Base-by-base conservation (phyloP, 2,888 invertebrate species). In the Diogma glabrata region DNA sequence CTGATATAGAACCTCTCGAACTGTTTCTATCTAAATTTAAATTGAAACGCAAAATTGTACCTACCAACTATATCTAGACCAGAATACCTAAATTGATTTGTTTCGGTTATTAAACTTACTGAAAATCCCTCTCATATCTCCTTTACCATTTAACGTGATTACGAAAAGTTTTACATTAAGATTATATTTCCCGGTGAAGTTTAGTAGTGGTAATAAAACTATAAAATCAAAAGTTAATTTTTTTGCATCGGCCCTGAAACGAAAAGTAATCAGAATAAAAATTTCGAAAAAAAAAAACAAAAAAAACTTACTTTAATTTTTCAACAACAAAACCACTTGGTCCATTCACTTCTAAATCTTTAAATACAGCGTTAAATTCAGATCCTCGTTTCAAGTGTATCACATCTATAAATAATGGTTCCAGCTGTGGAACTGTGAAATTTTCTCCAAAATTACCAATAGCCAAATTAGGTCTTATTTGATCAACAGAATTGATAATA, bases 311-410 rank as follows among this genome's bases (percentile, higher is more conserved):
- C 70, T 61, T 61, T 20, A 70, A 57, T 50, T 67, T 65, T 52
- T 69, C 67, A 22, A 70, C 67, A n/a, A 61, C 59, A 51, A 70
- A 70, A 54, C 67, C 63, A 52, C 70, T 70, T 43, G 70, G 70
- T 4, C 70, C 70, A 1, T 53, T 60, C 0, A 67, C 69, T 51
- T 62, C 53, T 19, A 70, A 61, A 6, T 67, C 63, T 24, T 62
- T 64, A 36, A 70, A 69, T 1, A 62, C 58, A 1, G 69, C 70
- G 53, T 63, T 60, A 52, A 70, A 70, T 45, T 69, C 67, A 33
- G 60, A 60, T 16, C 67, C 64, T 14, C 64, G 57, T 1, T 64
- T 62, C 57, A 70, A 61, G 47, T 66, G 63, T 24, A 70, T 70
- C 53, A 66, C 66, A 23, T 68, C 69, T 49, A 69, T 54, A 16